Evolutionary conservation across 2,113 vertebrate genomes (phyloP), one percentile per base, ranked within the genome.

Genomic region (Climacteris rufus): DNA sequence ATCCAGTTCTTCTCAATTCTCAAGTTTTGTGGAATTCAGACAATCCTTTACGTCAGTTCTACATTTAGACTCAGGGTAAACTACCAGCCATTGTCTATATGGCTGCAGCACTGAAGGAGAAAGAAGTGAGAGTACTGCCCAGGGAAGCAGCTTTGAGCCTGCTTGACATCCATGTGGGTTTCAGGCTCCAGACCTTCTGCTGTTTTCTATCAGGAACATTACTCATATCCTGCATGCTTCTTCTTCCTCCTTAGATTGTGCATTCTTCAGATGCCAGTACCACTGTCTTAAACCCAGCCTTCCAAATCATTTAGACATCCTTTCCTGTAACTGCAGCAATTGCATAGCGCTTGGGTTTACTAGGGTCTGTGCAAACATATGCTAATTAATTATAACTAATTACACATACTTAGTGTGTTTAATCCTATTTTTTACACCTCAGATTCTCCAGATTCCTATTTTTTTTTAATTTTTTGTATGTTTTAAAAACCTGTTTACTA

Each of bases 321-420:
- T 70, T 86, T 9, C 40, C 53, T 7, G 5, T 64, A 49, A 27
- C 50, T 25, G 25, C 33, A 39, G 39, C 20, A 85, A 50, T 47
- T 94, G 42, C 2, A 0, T 11, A 86, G 15, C 0, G 4, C n/a
- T 87, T 80, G 59, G 22, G 18, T 83, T 92, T 76, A 78, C 17
- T 49, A 33, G 11, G 15, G 57, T 47, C 33, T 88, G 61, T 74
- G 47, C 39, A 91, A 90, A 86, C 42, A 40, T 68, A 81, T 35
- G 57, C 18, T 86, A 91, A 88, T 90, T 92, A 95, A 87, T 95
- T 74, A 45, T 40, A 87, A 78, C 60, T 71, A 77, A 80, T 96
- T 78, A 83, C 47, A 83, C 8, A 45, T 72, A 40, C 60, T 85
- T 27, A 44, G 10, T 5, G 9, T 0, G 21, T 94, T 81, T 35